These are phyloP conservation scores for Empis stercorea DNA, from an alignment of 2,888 invertebrate genomes.

Conservation along the genomic window DNA sequence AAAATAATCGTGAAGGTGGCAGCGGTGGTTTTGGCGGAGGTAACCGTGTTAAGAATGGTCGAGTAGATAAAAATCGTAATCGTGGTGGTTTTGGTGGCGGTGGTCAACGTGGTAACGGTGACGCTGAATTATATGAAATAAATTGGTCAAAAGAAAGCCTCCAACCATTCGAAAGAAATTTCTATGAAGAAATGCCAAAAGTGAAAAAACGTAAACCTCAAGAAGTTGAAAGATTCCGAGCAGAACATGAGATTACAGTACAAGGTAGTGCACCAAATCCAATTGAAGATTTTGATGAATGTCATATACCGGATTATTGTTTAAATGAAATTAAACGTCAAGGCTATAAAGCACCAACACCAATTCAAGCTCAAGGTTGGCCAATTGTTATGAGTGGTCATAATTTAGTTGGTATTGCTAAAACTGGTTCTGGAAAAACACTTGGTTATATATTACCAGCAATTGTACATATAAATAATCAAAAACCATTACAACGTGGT, in stretches of 20 bases:
- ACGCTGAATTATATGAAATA: conserved; percentile 68
- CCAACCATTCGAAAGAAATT: conserved; percentile 70
- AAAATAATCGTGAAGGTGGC: neutral
- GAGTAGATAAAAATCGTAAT: conserved; percentile 13
- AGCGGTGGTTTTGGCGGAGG: conserved; percentile 2
- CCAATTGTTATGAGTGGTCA: conserved; percentile 74
- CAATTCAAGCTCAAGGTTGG: conserved; percentile 81
- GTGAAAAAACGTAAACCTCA: conserved; percentile 49
- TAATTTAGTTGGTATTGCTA: conserved; percentile 77
- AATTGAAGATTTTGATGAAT: conserved; percentile 66
- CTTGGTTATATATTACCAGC: conserved; percentile 71
- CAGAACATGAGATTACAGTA: conserved; percentile 58
- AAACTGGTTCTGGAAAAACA: conserved; percentile 71
- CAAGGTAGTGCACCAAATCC: conserved; percentile 65
- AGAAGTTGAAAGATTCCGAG: conserved; percentile 58
- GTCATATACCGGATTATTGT: conserved; percentile 63
- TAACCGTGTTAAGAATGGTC: conserved; percentile 13
- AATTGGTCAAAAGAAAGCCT: conserved; percentile 43
- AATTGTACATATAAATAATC: conserved; percentile 77
- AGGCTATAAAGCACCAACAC: conserved; percentile 64
- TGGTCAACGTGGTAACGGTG: conserved; percentile 61
- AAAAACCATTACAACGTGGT: conserved; percentile 57
- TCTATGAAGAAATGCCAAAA: conserved; percentile 61
- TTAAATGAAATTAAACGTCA: conserved; percentile 48
- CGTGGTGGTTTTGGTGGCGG: conserved; percentile 45